Evolutionary conservation across 2,888 invertebrate species (phyloP).

Genomic region (Heliothis peltigera): DNA sequence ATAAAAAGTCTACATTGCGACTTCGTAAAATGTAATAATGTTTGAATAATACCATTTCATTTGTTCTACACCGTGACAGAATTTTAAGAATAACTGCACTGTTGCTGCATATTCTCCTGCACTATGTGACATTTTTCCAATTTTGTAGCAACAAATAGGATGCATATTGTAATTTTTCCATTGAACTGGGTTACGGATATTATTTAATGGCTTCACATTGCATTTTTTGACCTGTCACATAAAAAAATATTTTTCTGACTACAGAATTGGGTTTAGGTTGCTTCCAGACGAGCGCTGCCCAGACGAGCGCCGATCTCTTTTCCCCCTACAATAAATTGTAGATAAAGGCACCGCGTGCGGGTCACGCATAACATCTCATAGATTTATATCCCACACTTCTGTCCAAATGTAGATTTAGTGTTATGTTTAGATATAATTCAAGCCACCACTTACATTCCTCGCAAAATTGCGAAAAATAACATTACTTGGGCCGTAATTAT

Average conservation of each 20-base stretch:
- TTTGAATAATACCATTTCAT: slow-evolving; percentile 28
- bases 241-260: slow-evolving; percentile 64
- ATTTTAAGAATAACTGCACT: slow-evolving; percentile 3
- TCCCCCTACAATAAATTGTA: slow-evolving; percentile 86
- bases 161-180: slow-evolving; percentile 29
- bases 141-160: slow-evolving; percentile 21
- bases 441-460: slow-evolving; percentile 65
- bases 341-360: slow-evolving; percentile 83
- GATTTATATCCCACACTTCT: slow-evolving; percentile 88
- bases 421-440: slow-evolving; percentile 84
- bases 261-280: slow-evolving; percentile 67
- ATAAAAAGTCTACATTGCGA: slow-evolving; percentile 45
- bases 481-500: slow-evolving; percentile 53
- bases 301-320: slow-evolving; percentile 72
- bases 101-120: slow-evolving; percentile 8
- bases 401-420: slow-evolving; percentile 89
- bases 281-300: slow-evolving; percentile 72
- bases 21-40: slow-evolving; percentile 37
- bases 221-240: slow-evolving; percentile 60
- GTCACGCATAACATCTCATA: slow-evolving; percentile 88
- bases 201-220: slow-evolving; percentile 50
- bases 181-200: slow-evolving; percentile 52
- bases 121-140: slow-evolving; percentile 16
- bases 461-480: slow-evolving; percentile 69
- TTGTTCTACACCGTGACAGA: slow-evolving; percentile 6